These are phyloP conservation scores for Brachymystax lenok DNA, from an alignment of 2,797 vertebrate species.

Conservation along the genomic window DNA sequence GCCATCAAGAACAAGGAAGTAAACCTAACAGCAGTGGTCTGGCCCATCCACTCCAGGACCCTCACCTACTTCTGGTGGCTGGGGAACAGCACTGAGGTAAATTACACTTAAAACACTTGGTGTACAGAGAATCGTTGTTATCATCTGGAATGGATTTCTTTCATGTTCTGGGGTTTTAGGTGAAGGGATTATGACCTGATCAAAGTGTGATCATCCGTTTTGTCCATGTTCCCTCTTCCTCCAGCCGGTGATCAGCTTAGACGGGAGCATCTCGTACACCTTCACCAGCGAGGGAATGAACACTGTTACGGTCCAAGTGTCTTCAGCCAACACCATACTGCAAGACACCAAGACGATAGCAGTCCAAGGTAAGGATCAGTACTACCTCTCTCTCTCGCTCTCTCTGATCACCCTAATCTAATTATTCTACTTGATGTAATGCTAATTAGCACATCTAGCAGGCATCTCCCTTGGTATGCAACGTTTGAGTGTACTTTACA, in stretches of 20 bases:
- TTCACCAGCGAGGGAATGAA: too few relatives aligned
- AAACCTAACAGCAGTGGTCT: constrained; percentile 89
- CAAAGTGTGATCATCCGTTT: too few relatives aligned
- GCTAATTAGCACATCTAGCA: background rate
- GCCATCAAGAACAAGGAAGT: constrained; percentile 91
- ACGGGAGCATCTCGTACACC: too few relatives aligned
- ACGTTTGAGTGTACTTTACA: background rate
- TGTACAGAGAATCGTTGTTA: constrained; percentile 42
- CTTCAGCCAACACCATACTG: too few relatives aligned
- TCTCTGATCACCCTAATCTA: constrained; percentile 14
- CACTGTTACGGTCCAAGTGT: too few relatives aligned
- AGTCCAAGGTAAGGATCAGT: constrained; percentile 60
- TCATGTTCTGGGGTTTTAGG: background rate
- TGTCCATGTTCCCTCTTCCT: too few relatives aligned
- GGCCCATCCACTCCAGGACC: constrained; percentile 89
- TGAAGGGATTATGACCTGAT: too few relatives aligned
- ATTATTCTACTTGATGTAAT: background rate
- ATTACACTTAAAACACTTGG: background rate
- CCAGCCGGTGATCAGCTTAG: too few relatives aligned
- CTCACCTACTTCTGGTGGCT: constrained; percentile 99
- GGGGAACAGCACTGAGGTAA: constrained; percentile 94
- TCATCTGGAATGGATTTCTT: background rate
- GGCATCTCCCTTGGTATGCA: background rate
- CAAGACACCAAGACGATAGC: too few relatives aligned
- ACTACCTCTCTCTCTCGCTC: background rate